Evolutionary conservation across 2,888 invertebrate species (phyloP), one percentile per base, ranked within the genome.

Genomic region (Volucella inflata): DNA sequence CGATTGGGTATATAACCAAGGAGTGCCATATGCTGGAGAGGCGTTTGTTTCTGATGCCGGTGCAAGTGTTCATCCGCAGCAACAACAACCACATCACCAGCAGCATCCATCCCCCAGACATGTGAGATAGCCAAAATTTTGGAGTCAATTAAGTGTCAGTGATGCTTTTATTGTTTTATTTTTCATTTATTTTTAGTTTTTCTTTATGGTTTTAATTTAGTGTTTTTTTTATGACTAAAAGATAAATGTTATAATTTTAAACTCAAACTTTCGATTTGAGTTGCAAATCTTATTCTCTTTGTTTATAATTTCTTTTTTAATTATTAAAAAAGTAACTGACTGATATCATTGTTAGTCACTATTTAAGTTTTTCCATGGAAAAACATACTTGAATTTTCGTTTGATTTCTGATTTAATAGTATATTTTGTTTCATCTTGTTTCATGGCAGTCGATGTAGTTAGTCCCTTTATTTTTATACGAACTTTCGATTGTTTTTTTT

Each of bases 1-100:
- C 50, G 96, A 97, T 90, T 98, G 95, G 93, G 97, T 98, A 87
- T 95, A 97, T 83, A 91, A 91, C 87, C 89, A 88, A 64, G 88
- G 87, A 76, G 87, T 87, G 88, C 88, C 88, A 87, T 88, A 87
- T 60, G 84, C 87, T 76, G 87, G 76, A 57, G 87, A 84, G 8
- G 67, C 59, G 30, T 85, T 62, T 38, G 72, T 64, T 50, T 57
- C 57, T 59, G 78, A 75, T 59, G 83, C 75, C 10, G 83, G 82
- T 10, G n/a, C 71, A 6, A 71, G 75, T 53, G 72, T 57, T 60
- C 87, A 85, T 64, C 88, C 74, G 71, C 85, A 81, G 67, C 85
- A 59, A 40, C 87, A 55, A 9, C 71, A 82, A 11, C 65, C 60
- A 42, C 80, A 77, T 21, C 88, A 75, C 74, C 85, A 88, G 84